Evolutionary conservation across 2,113 vertebrate genomes (phyloP).

Genomic region (Tretioscincus oriximinensis): DNA sequence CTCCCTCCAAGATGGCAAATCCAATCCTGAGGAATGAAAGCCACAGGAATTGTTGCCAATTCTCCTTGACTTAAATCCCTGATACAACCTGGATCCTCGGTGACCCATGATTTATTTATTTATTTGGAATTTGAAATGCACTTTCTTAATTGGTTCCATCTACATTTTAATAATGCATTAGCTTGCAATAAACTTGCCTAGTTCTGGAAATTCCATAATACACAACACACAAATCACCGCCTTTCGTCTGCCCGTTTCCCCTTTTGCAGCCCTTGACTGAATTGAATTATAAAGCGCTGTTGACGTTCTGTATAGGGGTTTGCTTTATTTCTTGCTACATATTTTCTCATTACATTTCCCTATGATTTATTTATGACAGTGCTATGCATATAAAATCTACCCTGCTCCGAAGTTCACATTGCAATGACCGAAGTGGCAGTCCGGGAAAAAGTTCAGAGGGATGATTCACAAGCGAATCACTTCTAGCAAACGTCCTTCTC

Average conservation of each 20-base stretch:
- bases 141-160: conserved; percentile 41
- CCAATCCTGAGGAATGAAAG: conserved; percentile 3
- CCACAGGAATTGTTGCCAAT: neutral
- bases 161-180: conserved; percentile 48
- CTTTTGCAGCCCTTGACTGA: conserved; percentile 59
- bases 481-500: conserved; percentile 38
- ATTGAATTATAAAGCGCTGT: conserved; percentile 68
- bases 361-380: conserved; percentile 74
- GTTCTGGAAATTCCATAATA: conserved; percentile 47
- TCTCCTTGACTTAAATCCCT: conserved; percentile 4
- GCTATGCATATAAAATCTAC: conserved; percentile 65
- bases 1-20: rapidly evolving
- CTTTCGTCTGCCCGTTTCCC: conserved; percentile 56
- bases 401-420: conserved; percentile 65
- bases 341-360: conserved; percentile 71
- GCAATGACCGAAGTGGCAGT: conserved; percentile 58
- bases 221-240: conserved; percentile 47
- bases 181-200: conserved; percentile 48
- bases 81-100: neutral
- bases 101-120: conserved; percentile 34
- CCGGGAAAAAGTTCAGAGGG: conserved; percentile 52
- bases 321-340: conserved; percentile 66
- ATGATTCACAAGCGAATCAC: conserved; percentile 62
- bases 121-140: conserved; percentile 23
- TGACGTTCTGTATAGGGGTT: conserved; percentile 51